Evolutionary conservation across 2,888 invertebrate genomes (phyloP).

Genomic region (Dorcus hopei): DNA sequence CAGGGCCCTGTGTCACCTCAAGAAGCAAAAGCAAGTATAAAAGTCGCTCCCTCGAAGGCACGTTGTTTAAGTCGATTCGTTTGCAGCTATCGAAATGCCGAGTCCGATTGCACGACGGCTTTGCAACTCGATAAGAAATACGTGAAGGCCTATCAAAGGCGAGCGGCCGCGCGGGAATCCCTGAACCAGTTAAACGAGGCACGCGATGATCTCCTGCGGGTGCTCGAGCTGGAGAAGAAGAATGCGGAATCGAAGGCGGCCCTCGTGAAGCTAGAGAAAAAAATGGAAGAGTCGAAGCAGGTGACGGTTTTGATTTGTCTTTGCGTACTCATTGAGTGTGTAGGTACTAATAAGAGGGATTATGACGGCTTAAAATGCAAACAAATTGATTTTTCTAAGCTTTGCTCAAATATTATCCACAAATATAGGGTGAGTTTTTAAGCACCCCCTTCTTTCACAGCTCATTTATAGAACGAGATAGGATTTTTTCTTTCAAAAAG

Average conservation of each 20-base stretch:
- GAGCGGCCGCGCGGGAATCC: constrained; percentile 72
- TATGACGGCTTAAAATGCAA: too few relatives aligned
- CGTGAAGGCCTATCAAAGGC: constrained; percentile 79
- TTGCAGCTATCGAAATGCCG: constrained; percentile 64
- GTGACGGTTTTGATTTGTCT: neutral
- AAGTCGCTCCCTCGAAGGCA: neutral
- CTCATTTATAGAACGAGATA: too few relatives aligned
- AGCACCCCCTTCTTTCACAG: too few relatives aligned
- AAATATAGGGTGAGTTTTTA: too few relatives aligned
- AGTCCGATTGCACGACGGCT: constrained; percentile 79
- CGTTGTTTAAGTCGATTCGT: neutral
- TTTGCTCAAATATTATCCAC: too few relatives aligned
- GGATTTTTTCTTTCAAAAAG: too few relatives aligned
- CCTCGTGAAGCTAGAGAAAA: constrained; percentile 55
- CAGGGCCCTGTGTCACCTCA: constrained; percentile 82
- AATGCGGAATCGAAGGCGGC: constrained; percentile 68
- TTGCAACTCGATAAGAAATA: constrained; percentile 74
- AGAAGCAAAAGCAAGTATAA: constrained; percentile 67
- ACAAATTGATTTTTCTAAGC: too few relatives aligned
- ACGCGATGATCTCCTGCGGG: constrained; percentile 64
- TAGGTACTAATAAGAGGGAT: too few relatives aligned
- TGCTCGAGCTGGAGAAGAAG: constrained; percentile 73
- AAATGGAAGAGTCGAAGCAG: constrained; percentile 40
- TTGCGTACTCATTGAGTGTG: too few relatives aligned
- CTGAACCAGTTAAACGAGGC: constrained; percentile 72